Conservation (phyloP, 2,113 vertebrate species). For the Cebus imitator region DNA sequence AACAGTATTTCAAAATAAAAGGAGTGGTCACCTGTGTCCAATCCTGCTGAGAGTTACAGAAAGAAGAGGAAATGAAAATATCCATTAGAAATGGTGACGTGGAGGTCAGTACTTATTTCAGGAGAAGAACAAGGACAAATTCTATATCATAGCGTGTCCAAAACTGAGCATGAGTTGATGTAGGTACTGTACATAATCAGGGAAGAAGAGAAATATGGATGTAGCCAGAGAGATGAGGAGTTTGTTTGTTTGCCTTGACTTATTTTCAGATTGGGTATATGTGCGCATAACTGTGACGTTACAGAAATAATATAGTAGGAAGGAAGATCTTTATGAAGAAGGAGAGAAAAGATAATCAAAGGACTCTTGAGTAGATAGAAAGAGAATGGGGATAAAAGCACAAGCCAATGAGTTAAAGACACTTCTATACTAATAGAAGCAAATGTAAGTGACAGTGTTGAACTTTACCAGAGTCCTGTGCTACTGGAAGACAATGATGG, state of each 20-base stretch:
- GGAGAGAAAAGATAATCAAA: background rate
- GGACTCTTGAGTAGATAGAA: background rate
- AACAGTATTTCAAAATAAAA: background rate
- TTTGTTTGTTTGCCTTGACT: background rate
- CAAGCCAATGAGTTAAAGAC: background rate
- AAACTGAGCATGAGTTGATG: background rate
- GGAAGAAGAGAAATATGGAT: background rate
- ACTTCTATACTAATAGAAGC: background rate
- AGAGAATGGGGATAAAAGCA: background rate
- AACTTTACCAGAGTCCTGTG: background rate
- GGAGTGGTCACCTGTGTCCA: background rate
- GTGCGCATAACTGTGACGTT: background rate
- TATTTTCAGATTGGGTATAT: background rate
- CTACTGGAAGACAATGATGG: background rate
- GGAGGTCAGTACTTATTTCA: background rate
- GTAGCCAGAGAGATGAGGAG: background rate
- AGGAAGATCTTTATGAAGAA: background rate
- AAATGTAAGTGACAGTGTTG: background rate
- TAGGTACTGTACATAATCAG: accelerated
- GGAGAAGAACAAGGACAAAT: background rate
- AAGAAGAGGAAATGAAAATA: background rate
- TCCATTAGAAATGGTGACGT: background rate
- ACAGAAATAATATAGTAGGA: background rate
- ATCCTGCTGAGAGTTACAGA: background rate
- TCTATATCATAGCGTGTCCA: background rate